Evolutionary conservation across 2,113 vertebrate species (phyloP).

Genomic region (Natator depressus): DNA sequence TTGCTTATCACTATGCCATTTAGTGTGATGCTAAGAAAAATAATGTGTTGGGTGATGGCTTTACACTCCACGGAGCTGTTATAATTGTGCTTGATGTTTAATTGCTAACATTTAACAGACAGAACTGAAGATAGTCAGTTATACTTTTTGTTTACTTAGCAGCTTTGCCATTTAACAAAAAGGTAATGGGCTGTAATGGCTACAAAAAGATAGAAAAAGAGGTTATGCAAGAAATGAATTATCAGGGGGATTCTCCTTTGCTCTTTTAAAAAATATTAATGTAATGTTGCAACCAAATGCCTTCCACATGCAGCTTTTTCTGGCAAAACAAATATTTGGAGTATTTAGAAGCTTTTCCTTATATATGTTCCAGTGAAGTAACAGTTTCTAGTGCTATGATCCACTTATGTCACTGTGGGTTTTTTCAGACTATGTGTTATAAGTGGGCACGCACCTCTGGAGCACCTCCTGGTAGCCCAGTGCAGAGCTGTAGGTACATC

Average conservation of each 20-base stretch:
- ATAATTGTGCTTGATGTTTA: neutral
- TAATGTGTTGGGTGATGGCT: neutral
- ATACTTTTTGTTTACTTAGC: neutral
- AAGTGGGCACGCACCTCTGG: neutral
- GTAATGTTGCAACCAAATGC: neutral
- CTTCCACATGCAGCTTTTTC: neutral
- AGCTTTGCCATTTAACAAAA: neutral
- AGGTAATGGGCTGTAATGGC: neutral
- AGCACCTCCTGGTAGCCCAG: neutral
- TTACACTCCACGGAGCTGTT: neutral
- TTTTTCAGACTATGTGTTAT: neutral
- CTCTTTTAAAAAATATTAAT: slow-evolving; percentile 1
- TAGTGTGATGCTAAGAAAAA: neutral
- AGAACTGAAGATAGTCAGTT: neutral
- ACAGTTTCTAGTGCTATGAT: neutral
- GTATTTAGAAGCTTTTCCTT: slow-evolving; percentile 41
- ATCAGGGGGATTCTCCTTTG: neutral
- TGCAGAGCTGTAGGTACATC: neutral
- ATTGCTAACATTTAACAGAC: neutral
- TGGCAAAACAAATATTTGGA: slow-evolving; percentile 44
- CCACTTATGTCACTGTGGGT: neutral
- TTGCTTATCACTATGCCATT: neutral
- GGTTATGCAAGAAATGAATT: neutral
- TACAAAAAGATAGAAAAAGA: neutral
- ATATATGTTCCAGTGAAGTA: slow-evolving; percentile 10